Base-by-base conservation (phyloP, 2,888 invertebrate genomes). In the Dynastes maya region DNA sequence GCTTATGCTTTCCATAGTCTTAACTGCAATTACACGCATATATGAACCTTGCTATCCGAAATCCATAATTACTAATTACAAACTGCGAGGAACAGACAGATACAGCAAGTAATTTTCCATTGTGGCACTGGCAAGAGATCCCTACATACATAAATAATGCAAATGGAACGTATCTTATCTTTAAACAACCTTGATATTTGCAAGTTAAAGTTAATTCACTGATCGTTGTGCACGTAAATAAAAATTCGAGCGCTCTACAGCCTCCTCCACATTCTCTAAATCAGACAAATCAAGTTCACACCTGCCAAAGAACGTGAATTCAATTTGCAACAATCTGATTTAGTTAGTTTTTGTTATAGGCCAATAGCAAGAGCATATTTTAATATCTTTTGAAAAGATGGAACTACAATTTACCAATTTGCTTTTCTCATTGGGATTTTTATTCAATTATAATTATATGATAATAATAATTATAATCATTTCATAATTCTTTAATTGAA, bases 221-320 rank as follows among this genome's bases (percentile, higher is more conserved):
- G 65, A 37, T 65, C 27, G 65, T 37, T 13, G 32, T 65, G 65
- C 11, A 64, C 29, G 11, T 65, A 37, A 37, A 37, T n/a, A 65
- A 65, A 65, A 37, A 11, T 51, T 51, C 9, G 51, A n/a, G 49
- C 4, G 67, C 49, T 49, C 9, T 1, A 32, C 8, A 53, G 16
- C 32, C 22, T 70, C 29, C 29, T 53, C 11, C 70, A 29, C 3
- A 32, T 55, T 51, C 40, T 37, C 16, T 9, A 71, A 79, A 68
- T 76, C 76, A 76, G 79, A 79, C 64, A 63, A 76, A 79, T 70
- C 79, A 70, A 79, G 79, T 79, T 79, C 55, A 58, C 71, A 79
- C 70, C 71, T 76, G 76, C 75, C 70, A 64, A 76, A 79, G 27
- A 76, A 51, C 32, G 32, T 37, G 32, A 37, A 4, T 37, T 37